Evolutionary conservation across 92 coral and sea anemone species (phyloP).

Genomic region (Zoanthus sansibaricus): DNA sequence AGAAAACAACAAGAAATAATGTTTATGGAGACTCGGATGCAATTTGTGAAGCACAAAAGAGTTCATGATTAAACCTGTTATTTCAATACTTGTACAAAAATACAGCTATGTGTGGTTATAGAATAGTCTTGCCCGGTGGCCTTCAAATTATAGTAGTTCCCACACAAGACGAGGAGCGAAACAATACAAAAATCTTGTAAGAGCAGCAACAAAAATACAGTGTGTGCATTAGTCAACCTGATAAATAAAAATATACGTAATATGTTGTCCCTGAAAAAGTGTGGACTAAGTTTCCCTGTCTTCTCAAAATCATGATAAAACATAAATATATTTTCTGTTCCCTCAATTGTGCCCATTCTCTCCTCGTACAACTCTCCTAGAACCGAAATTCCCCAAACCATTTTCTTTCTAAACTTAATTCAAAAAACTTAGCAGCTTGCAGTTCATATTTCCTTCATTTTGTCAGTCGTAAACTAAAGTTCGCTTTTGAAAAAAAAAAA

Average conservation of each 20-base stretch:
- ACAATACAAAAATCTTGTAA: not conserved
- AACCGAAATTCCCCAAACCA: not conserved
- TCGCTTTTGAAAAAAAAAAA: not conserved
- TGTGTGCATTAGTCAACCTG: not conserved
- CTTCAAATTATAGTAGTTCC: no score
- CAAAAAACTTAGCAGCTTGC: constrained; percentile 3
- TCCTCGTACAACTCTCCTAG: not conserved
- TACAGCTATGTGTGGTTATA: no score
- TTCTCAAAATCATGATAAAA: not conserved
- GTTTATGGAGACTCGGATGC: no score
- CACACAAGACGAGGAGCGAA: no score
- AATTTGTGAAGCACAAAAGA: no score
- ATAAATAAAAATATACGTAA: not conserved
- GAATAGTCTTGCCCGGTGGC: no score
- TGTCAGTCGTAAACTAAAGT: constrained; percentile 1
- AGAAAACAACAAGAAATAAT: no score
- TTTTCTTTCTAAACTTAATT: not conserved
- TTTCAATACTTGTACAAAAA: no score
- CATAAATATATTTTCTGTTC: not conserved
- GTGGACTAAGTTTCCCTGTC: constrained; percentile 1
- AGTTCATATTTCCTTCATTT: not conserved
- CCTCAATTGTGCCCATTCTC: not conserved
- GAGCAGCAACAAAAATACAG: not conserved
- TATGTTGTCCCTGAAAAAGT: not conserved
- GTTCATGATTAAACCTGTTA: no score